Conservation (phyloP, 2,113 vertebrate genomes). For the Aldabrachelys gigantea region DNA sequence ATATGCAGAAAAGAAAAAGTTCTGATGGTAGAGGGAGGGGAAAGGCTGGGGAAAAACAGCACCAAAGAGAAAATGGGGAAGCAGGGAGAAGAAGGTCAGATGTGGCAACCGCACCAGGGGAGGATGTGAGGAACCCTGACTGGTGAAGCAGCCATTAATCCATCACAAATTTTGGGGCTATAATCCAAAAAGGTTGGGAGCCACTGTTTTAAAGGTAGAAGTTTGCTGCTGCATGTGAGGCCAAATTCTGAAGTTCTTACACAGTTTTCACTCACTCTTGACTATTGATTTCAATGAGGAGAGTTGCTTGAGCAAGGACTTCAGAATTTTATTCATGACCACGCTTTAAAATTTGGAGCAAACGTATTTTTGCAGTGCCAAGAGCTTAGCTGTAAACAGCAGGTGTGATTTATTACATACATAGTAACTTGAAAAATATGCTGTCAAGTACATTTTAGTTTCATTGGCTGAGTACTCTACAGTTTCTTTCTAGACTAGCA, state of each 20-base stretch:
- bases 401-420: neutral
- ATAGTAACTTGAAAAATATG: neutral
- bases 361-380: neutral
- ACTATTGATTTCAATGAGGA: neutral
- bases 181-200: neutral
- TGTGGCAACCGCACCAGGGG: neutral
- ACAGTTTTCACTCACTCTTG: rapidly evolving
- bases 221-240: neutral
- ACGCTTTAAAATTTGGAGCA: neutral
- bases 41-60: neutral
- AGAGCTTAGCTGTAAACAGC: neutral
- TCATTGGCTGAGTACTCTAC: neutral
- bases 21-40: rapidly evolving
- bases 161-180: neutral
- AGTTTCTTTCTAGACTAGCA: neutral
- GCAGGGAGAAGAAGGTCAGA: neutral
- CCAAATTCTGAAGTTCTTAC: neutral
- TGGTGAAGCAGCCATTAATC: neutral
- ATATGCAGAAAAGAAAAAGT: neutral
- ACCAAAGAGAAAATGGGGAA: neutral
- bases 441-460: neutral
- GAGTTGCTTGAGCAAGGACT: neutral
- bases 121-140: neutral
- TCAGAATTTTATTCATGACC: neutral
- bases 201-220: neutral